phyloP scores from a whole-genome alignment of 2,888 invertebrate species.

The Vannuccia rotundouncinata region DNA sequence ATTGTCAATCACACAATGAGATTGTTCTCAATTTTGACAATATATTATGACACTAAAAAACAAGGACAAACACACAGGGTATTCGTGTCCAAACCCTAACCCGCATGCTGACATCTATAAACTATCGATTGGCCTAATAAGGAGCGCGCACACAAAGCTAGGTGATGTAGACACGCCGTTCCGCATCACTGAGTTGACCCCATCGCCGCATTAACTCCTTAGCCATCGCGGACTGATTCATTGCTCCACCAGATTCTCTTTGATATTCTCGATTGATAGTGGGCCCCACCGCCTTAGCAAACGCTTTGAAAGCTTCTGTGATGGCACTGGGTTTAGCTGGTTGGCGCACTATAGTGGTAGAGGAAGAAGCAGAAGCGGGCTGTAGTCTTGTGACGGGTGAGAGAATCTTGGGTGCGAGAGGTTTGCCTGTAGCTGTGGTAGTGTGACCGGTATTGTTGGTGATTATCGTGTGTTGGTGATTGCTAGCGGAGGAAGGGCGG shows the following conservation, averaged over 20 bases:
- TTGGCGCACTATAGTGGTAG: neutral
- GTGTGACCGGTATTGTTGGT: no score
- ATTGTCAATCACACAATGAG: no score
- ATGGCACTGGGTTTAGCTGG: neutral
- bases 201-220: neutral
- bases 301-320: slow-evolving; percentile 1
- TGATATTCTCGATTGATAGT: neutral
- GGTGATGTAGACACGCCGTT: neutral
- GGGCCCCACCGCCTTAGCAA: neutral
- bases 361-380: neutral
- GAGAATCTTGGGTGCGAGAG: neutral
- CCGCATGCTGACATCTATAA: no score
- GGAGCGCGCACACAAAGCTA: neutral
- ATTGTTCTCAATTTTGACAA: no score
- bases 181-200: neutral
- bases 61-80: no score
- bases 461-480: neutral
- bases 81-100: no score
- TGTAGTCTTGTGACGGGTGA: neutral
- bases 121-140: no score
- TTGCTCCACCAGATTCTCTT: neutral
- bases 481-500: neutral
- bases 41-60: no score
- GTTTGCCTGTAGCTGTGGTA: neutral
- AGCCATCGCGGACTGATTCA: neutral